Base-by-base conservation (phyloP, 1,140 invertebrate genomes). In the Scaptomyza hsui region DNA sequence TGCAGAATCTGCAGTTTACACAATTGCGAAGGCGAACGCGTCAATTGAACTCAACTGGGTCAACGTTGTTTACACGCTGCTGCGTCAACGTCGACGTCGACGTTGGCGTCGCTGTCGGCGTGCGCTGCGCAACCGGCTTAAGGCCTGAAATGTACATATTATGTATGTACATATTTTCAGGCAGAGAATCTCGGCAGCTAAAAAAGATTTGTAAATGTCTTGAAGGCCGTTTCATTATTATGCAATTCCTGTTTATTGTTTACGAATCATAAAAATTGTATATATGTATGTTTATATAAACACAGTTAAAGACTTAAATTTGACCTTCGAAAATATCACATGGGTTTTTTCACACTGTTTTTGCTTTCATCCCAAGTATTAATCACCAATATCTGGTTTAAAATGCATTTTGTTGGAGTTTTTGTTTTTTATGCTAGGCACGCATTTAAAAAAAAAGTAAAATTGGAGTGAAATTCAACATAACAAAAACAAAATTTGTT, bases 31-130 rank as follows among this genome's bases (percentile, higher is more conserved):
- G 75, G 72, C 75, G 26, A 77, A 75, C 72, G 35, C 67, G 67
- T 64, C 75, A 77, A 75, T 70, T 77, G 62, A 68, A 76, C 68
- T 49, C 68, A 81, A 80, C 45, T 80, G 78, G 78, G 78, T 81
- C 78, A 81, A 71, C 53, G 60, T 60, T 81, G 78, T 81, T 81
- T 76, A 69, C 75, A 77, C 61, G 67, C 57, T 44, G 75, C 57
- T 78, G 75, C 75, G 75, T 12, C 75, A 62, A 57, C 53, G 48
- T 26, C 49, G 64, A 45, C 32, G 37, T 35, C 47, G 24, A 47
- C 32, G 12, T 37, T 4, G 4, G n/a, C 12, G 32, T 12, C 12
- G 5, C 3, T 24, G 1, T 1, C 24, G 5, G 24, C 24, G 24
- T n/a, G 4, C 3, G 32, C 12, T n/a, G 32, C 32, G 32, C 32